Conservation (phyloP, 2,113 vertebrate species). For the Psittacula cyanocephala region DNA sequence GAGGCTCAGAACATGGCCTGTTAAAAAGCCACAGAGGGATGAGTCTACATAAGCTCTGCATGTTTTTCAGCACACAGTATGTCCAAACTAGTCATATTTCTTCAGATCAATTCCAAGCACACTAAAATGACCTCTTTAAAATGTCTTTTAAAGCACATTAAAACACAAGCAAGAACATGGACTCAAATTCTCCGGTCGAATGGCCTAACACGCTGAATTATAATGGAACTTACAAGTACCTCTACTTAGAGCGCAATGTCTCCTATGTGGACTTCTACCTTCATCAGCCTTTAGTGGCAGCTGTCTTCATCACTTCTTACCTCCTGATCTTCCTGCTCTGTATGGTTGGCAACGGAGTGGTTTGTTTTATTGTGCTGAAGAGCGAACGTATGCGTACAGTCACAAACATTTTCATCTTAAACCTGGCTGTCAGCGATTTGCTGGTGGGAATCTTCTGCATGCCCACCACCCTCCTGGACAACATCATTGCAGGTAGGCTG, state of each 20-base stretch:
- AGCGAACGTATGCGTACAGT: constrained; percentile 89
- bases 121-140: background rate
- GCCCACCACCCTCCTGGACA: constrained; percentile 94
- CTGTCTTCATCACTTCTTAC: constrained; percentile 89
- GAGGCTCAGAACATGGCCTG: too few species aligned
- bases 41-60: fast-evolving
- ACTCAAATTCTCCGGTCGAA: constrained; percentile 65
- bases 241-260: constrained; percentile 71
- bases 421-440: constrained; percentile 90
- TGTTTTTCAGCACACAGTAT: background rate
- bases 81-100: background rate
- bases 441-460: constrained; percentile 97
- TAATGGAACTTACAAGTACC: background rate
- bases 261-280: constrained; percentile 91
- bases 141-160: constrained; percentile 29
- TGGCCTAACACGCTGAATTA: background rate
- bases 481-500: constrained; percentile 89
- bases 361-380: constrained; percentile 86
- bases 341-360: constrained; percentile 88
- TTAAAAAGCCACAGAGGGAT: background rate
- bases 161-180: constrained; percentile 69
- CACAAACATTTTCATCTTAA: constrained; percentile 93
- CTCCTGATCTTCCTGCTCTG: constrained; percentile 92
- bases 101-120: background rate
- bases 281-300: constrained; percentile 82